A percentile compares a stretch with the other conserved stretches of the same genome.
phyloP scores from a whole-genome alignment of 2,797 vertebrate species.

The Anguilla anguilla region DNA sequence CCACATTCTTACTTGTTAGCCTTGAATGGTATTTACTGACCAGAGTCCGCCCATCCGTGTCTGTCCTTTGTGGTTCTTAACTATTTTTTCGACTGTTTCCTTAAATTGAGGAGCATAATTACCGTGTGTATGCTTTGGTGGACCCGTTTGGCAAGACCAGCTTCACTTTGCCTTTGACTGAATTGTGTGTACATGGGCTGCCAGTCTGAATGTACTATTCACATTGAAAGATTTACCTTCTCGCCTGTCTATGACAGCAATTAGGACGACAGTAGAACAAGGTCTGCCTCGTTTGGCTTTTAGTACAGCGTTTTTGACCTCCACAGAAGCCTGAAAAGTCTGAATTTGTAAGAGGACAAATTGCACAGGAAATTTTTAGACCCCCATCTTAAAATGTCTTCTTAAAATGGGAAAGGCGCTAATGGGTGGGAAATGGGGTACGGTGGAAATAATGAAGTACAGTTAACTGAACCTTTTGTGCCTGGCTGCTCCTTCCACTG shows the following conservation, averaged over 20 bases:
- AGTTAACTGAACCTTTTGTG: neutral
- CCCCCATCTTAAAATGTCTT: neutral
- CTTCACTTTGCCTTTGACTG: neutral
- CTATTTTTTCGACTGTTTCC: neutral
- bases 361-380: neutral
- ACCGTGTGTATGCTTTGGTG: neutral
- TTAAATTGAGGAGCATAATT: neutral
- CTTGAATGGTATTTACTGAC: neutral
- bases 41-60: neutral
- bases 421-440: neutral
- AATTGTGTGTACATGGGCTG: neutral
- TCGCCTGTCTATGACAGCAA: neutral
- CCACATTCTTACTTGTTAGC: neutral
- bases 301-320: neutral
- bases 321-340: neutral
- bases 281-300: neutral
- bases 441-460: neutral
- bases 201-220: neutral
- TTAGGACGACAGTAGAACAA: neutral
- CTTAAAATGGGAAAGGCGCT: neutral
- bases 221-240: neutral
- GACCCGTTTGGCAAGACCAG: neutral
- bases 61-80: neutral
- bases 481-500: neutral
- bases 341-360: neutral